Evolutionary conservation across 2,888 invertebrate species (phyloP).

Genomic region (Helicoverpa assulta): DNA sequence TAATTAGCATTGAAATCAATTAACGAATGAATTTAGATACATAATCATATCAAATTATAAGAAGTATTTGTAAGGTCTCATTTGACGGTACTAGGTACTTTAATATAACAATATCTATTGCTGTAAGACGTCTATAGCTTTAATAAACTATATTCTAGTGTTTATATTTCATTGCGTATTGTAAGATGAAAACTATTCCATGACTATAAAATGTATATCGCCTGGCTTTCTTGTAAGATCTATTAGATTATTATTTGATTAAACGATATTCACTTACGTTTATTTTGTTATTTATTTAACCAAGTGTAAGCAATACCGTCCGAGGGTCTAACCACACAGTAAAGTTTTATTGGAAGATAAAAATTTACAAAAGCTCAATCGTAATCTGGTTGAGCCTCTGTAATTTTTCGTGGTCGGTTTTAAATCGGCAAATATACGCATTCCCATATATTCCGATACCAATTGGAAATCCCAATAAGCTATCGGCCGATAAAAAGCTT

Average conservation of each 20-base stretch:
- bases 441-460: conserved; percentile 40
- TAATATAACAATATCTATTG: conserved; percentile 63
- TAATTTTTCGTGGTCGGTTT: conserved; percentile 40
- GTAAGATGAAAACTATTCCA: conserved; percentile 60
- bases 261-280: conserved; percentile 68
- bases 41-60: conserved; percentile 69
- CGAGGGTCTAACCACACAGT: conserved; percentile 1
- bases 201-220: conserved; percentile 70
- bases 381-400: conserved; percentile 38
- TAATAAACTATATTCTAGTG: conserved; percentile 64
- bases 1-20: conserved; percentile 56
- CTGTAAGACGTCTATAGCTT: conserved; percentile 77
- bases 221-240: conserved; percentile 78
- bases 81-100: conserved; percentile 60
- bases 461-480: conserved; percentile 47
- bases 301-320: neutral
- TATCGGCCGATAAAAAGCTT: conserved; percentile 56
- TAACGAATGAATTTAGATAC: conserved; percentile 67
- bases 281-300: conserved; percentile 24
- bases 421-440: conserved; percentile 38
- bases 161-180: conserved; percentile 62
- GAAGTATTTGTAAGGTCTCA: conserved; percentile 51
- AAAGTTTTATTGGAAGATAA: conserved; percentile 21
- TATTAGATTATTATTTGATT: conserved; percentile 77
- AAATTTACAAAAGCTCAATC: conserved; percentile 18